Evolutionary conservation across 2,113 vertebrate genomes (phyloP).

Genomic region (Mandrillus leucophaeus): DNA sequence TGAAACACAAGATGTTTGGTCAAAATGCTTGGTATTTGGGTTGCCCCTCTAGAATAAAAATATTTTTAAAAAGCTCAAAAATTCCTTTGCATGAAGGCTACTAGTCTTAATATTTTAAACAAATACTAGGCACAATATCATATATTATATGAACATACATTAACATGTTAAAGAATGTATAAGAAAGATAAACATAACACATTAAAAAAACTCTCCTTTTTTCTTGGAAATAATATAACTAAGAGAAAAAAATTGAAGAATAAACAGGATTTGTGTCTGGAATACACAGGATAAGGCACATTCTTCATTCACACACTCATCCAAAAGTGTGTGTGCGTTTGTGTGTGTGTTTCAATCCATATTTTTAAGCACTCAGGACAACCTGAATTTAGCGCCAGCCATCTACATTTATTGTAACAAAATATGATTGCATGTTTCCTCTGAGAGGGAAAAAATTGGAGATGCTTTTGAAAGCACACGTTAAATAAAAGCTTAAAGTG

Average conservation of each 20-base stretch:
- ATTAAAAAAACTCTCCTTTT: not conserved
- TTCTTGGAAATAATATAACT: not conserved
- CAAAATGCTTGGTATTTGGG: conserved; percentile 13
- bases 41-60: not conserved
- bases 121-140: conserved; percentile 31
- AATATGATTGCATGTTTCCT: not conserved
- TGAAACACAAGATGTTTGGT: conserved; percentile 69
- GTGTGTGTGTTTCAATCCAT: not conserved
- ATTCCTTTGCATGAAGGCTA: not conserved
- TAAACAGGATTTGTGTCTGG: not conserved
- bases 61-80: conserved; percentile 52
- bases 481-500: not conserved
- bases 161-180: not conserved
- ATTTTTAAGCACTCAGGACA: not conserved
- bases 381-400: not conserved
- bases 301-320: not conserved
- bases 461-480: not conserved
- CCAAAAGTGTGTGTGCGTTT: not conserved
- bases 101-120: conserved; percentile 42
- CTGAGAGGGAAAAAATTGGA: not conserved
- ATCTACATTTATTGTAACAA: not conserved
- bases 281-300: not conserved
- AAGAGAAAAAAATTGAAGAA: not conserved
- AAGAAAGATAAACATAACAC: not conserved
- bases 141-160: not conserved